phyloP scores from a whole-genome alignment of 2,888 invertebrate species.

The Cremastinae sp. region DNA sequence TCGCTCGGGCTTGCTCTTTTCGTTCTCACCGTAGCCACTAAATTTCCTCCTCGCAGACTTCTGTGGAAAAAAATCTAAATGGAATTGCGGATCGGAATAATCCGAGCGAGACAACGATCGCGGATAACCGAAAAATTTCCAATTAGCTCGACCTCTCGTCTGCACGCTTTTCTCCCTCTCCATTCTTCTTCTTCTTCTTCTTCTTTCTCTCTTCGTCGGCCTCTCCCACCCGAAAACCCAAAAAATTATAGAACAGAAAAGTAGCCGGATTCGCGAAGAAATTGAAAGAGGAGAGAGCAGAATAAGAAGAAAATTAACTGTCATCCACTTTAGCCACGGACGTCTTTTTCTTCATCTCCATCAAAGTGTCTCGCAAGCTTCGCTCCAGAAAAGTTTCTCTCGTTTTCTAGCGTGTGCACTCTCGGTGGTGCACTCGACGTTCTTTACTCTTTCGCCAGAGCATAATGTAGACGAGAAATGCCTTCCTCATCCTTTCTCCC shows the following conservation, averaged over 20 bases:
- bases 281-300: not conserved
- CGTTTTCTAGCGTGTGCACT: conserved; percentile 7
- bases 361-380: conserved; percentile 37
- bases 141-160: conserved; percentile 44
- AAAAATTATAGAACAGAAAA: conserved; percentile 6
- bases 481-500: not conserved
- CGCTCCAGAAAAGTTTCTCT: conserved; percentile 9
- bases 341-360: conserved; percentile 41
- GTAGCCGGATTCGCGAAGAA: not conserved
- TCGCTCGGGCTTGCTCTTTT: conserved; percentile 68
- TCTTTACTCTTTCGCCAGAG: conserved; percentile 6
- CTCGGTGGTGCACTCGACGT: conserved; percentile 23
- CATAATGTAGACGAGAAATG: not conserved
- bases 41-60: not conserved
- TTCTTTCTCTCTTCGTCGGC: not conserved
- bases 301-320: conserved; percentile 37
- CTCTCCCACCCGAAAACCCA: not conserved
- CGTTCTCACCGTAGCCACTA: conserved; percentile 49
- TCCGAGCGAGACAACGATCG: conserved; percentile 39
- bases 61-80: too few relatives aligned
- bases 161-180: conserved; percentile 8
- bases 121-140: conserved; percentile 56
- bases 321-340: conserved; percentile 25
- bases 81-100: conserved; percentile 26
- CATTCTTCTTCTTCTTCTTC: not conserved